These are phyloP conservation scores for Macaca nemestrina DNA, from an alignment of 2,113 vertebrate species.

Conservation along the genomic window DNA sequence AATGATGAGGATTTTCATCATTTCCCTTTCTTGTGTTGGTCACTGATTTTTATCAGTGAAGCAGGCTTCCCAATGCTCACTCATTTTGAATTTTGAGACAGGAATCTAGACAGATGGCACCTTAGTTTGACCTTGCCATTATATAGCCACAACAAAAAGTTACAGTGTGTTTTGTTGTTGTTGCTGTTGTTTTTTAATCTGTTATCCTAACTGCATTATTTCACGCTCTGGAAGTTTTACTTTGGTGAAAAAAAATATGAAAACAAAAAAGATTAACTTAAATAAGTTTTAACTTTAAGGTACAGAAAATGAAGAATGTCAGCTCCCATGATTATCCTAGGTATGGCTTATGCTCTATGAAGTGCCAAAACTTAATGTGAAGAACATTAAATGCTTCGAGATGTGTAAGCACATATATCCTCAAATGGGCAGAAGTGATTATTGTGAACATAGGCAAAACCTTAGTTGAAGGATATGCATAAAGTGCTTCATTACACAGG, in stretches of 20 bases:
- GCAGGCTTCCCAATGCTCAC: background rate
- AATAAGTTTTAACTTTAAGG: constrained; percentile 75
- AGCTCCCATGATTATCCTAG: constrained; percentile 82
- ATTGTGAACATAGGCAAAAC: constrained; percentile 75
- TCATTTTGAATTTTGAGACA: background rate
- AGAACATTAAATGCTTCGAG: constrained; percentile 84
- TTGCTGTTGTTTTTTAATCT: background rate
- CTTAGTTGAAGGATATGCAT: constrained; percentile 74
- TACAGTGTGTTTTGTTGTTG: background rate
- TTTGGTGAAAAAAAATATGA: constrained; percentile 76
- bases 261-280: constrained; percentile 71
- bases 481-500: constrained; percentile 75
- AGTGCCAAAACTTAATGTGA: constrained; percentile 81
- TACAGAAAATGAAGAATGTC: constrained; percentile 67
- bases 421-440: constrained; percentile 79
- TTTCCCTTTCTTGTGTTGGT: background rate
- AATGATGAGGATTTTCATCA: fast-evolving
- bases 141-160: constrained; percentile 40
- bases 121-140: constrained; percentile 48
- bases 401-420: constrained; percentile 80
- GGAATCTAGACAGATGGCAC: background rate
- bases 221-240: constrained; percentile 73
- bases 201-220: constrained; percentile 58
- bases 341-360: constrained; percentile 76
- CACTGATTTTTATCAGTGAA: background rate